Base-by-base conservation (phyloP, 2,797 vertebrate genomes). In the Phrynocephalus guinanensis region DNA sequence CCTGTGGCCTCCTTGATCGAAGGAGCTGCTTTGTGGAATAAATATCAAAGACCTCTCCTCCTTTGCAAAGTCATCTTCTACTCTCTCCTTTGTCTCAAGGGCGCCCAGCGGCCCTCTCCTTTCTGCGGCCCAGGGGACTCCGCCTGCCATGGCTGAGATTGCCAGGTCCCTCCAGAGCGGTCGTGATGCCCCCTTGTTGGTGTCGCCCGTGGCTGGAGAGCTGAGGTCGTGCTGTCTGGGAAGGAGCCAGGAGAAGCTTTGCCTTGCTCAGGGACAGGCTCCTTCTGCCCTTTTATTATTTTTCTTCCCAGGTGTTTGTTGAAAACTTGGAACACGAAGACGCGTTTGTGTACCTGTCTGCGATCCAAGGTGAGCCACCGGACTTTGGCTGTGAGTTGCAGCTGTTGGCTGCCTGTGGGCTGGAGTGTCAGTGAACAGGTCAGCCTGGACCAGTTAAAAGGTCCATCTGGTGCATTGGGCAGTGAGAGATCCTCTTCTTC, bases 341-440 rank as follows among this genome's bases (percentile, higher is more conserved):
- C 3, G 95, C 98, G 5, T 99, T 99, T 73, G 94, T 99, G 78
- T 99, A 99, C 95, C 97, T 99, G 86, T 99, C 99, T 11, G 98
- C 99, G 38, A 98, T 99, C 95, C 98, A 99, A 97, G 99, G 99
- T 99, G 96, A 96, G 96, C 0, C 0, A 20, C 15, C 2, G 2
- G 22, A 68, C 38, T 44, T 0, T 0, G 24, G 30, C 38, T 67
- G 1, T 33, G 38, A 3, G 33, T 33, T 33, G 33, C 22, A 48
- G 48, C 9, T n/a, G 6, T 9, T 5, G 33, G 3, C 13, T 7
- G 3, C 7, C 38, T 44, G 38, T 44, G 38, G 38, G 38, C 38
- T 5, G 38, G 38, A 44, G 38, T 44, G 33, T 44, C 20, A 52
- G 24, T 5, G 1, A 16, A 3, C 9, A 6, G 11, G 28, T 15